These are phyloP conservation scores for Babyrousa celebensis DNA, from an alignment of 2,797 vertebrate genomes.

Conservation along the genomic window DNA sequence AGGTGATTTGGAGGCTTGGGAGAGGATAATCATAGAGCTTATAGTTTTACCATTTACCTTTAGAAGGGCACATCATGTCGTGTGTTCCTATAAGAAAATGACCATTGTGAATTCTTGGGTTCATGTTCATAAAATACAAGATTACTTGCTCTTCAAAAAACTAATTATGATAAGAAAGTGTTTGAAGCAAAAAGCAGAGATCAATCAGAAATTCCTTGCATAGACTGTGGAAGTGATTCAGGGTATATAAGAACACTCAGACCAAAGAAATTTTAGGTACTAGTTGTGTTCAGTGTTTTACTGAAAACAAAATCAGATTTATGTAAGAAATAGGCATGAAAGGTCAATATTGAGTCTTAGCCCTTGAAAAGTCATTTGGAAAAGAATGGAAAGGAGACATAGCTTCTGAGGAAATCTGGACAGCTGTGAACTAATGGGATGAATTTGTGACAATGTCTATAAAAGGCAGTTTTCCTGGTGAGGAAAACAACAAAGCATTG, in stretches of 20 bases:
- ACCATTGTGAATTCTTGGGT: neutral
- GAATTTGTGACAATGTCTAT: neutral
- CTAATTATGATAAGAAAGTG: neutral
- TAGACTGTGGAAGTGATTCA: neutral
- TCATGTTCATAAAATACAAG: constrained; percentile 13
- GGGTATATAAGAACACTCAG: neutral
- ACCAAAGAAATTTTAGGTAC: neutral
- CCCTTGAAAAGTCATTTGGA: neutral
- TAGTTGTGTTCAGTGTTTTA: neutral
- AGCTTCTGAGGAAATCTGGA: neutral
- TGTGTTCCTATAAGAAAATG: constrained; percentile 11
- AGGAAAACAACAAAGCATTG: neutral
- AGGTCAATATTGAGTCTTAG: neutral
- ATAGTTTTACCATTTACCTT: constrained; percentile 30
- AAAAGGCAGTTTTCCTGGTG: neutral
- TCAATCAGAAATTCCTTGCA: neutral
- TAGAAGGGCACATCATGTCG: neutral
- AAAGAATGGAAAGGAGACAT: constrained; percentile 38
- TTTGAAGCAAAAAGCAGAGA: constrained; percentile 14
- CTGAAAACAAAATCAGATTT: neutral
- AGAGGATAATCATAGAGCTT: neutral
- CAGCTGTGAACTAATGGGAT: neutral
- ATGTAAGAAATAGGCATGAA: neutral
- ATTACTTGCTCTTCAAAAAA: neutral
- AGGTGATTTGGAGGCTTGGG: neutral